Evolutionary conservation across 2,797 vertebrate genomes (phyloP).

Genomic region (Eremophila alpestris): DNA sequence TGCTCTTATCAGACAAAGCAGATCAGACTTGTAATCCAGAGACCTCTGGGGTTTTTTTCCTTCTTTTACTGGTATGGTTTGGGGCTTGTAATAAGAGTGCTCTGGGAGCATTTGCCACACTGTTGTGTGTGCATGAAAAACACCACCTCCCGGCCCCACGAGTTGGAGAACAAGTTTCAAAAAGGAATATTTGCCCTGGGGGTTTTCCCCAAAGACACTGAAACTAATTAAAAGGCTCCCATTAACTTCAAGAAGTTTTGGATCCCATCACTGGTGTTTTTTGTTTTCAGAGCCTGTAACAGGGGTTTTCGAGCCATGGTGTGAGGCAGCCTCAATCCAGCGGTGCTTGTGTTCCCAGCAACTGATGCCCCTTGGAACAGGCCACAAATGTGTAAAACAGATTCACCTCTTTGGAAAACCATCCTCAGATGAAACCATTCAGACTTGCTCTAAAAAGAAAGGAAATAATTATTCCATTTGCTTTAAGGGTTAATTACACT

Average conservation of each 20-base stretch:
- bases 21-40: background rate
- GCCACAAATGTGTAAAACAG: background rate
- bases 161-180: conserved; percentile 57
- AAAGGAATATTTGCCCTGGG: conserved; percentile 53
- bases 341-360: background rate
- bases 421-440: conserved; percentile 23
- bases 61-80: background rate
- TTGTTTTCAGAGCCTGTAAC: background rate
- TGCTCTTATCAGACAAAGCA: conserved; percentile 11
- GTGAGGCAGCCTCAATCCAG: background rate
- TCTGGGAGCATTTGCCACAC: conserved; percentile 14
- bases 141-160: conserved; percentile 26
- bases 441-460: conserved; percentile 24
- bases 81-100: background rate
- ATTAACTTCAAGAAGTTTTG: conserved; percentile 61
- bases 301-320: background rate
- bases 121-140: conserved; percentile 61
- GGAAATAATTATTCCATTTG: conserved; percentile 26
- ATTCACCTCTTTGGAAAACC: background rate
- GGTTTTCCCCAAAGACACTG: conserved; percentile 55
- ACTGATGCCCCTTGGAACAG: background rate
- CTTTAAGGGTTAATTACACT: conserved; percentile 55
- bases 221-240: conserved; percentile 62
- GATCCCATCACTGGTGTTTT: background rate
- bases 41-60: background rate